Evolutionary conservation across 2,797 vertebrate species (phyloP), one percentile per base, ranked within the genome.

Genomic region (Parauchenoglanis ngamensis): DNA sequence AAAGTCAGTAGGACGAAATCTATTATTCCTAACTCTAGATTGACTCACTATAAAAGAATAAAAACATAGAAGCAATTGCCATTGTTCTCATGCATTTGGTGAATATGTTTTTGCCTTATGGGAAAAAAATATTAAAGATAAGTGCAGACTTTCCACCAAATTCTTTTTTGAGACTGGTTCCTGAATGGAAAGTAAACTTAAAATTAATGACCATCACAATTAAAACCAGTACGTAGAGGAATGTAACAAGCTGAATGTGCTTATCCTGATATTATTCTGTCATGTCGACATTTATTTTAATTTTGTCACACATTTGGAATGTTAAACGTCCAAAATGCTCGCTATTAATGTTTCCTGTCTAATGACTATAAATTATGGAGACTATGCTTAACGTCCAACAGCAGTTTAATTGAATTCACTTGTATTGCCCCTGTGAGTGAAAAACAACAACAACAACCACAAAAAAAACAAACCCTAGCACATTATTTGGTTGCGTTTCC

Each of bases 271-370:
- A 40, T 40, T 59, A 56, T 19, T 52, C 59, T 59, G 77, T 40
- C 31, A 80, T 35, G 28, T 80, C 56, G 25, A 61, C 56, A 79
- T 57, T 79, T 35, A 78, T 78, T 56, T 57, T 54, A 28, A 79
- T 57, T 79, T 57, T 31, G 19, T 79, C 77, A 79, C 19, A 35
- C 59, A 80, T 59, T 44, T 80, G 54, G 31, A 80, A 80, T 80
- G 77, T 40, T 23, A 40, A 59, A 79, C 61, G 23, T 40, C 35
- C 35, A 40, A 57, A 79, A 59, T 79, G 31, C 31, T 59, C 31
- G 23, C 31, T 79, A 79, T 25, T 23, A 59, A 25, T 59, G 31
- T 40, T 59, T 79, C 19, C 77, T 23, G 77, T 23, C 54, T 35
- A 59, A 40, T 79, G 56, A 4, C 77, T 79, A 40, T 79, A 79